These are phyloP conservation scores for Lepidothrix coronata DNA, from an alignment of 2,113 vertebrate species.

Conservation along the genomic window DNA sequence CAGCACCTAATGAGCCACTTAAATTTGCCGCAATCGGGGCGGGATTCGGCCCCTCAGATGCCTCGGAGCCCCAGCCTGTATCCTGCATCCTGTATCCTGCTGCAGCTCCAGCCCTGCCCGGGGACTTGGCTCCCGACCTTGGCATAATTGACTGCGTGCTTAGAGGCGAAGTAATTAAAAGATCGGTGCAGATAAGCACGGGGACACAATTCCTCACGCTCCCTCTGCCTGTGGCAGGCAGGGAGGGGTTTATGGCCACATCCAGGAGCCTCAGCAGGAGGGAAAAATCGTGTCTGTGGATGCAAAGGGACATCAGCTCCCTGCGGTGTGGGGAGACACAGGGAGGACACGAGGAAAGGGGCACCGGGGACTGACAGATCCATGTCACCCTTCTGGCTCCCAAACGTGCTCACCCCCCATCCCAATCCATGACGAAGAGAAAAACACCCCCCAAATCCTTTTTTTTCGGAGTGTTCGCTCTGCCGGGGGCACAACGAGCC, in stretches of 20 bases:
- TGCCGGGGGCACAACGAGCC: accelerated
- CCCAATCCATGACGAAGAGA: neutral
- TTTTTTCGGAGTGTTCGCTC: accelerated
- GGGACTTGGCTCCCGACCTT: neutral
- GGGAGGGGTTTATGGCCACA: neutral
- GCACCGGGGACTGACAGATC: accelerated
- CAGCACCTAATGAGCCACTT: neutral
- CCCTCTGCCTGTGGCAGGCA: accelerated
- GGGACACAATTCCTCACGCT: neutral
- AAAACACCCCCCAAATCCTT: neutral
- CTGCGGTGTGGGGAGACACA: accelerated
- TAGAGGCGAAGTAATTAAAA: neutral
- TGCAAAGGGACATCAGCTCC: accelerated
- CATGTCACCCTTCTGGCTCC: neutral
- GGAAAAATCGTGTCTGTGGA: accelerated
- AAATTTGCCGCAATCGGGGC: neutral
- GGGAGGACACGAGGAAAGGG: neutral
- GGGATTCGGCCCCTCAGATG: neutral
- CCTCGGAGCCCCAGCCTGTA: accelerated
- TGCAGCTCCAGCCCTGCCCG: neutral
- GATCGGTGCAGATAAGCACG: accelerated
- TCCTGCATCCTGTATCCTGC: neutral
- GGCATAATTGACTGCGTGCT: neutral
- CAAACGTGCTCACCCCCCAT: neutral
- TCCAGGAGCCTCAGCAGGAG: neutral